These are phyloP conservation scores for Lateolabrax maculatus DNA, from an alignment of 2,797 vertebrate species.

Conservation along the genomic window DNA sequence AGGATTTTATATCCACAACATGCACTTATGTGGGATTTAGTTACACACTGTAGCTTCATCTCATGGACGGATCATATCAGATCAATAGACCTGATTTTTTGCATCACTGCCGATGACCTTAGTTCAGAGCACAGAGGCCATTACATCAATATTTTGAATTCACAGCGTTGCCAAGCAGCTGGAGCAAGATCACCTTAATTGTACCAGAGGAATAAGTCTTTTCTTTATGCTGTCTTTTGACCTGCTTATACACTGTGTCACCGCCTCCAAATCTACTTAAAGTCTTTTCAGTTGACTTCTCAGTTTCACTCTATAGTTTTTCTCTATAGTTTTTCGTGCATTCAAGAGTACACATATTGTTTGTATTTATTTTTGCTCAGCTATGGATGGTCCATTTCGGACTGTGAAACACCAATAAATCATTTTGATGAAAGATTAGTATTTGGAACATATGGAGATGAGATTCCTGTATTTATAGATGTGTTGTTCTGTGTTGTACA, in stretches of 20 bases:
- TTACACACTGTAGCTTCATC: conserved; percentile 49
- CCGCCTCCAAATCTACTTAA: not conserved
- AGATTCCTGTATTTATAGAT: conserved; percentile 1
- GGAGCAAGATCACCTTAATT: conserved; percentile 5
- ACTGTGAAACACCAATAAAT: conserved; percentile 3
- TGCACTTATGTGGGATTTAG: conserved; percentile 57
- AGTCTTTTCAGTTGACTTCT: not conserved
- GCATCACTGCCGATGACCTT: conserved; percentile 60
- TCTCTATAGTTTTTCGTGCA: not conserved
- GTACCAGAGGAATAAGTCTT: not conserved
- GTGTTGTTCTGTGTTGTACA: not conserved
- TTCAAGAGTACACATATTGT: not conserved
- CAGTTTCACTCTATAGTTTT: conserved; percentile 3
- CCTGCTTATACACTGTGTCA: not conserved
- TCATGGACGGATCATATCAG: conserved; percentile 56
- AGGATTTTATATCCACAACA: conserved; percentile 53
- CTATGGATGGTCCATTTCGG: conserved; percentile 10
- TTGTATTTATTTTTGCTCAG: conserved; percentile 10
- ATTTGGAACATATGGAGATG: not conserved
- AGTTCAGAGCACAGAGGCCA: conserved; percentile 28
- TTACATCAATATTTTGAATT: conserved; percentile 46
- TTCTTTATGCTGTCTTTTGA: conserved; percentile 7
- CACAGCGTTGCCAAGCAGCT: conserved; percentile 17
- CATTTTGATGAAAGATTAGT: not conserved
- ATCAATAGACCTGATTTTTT: conserved; percentile 61